Conservation (phyloP, 35 echinoderm and acorn worm species). For the Patiria miniata region DNA sequence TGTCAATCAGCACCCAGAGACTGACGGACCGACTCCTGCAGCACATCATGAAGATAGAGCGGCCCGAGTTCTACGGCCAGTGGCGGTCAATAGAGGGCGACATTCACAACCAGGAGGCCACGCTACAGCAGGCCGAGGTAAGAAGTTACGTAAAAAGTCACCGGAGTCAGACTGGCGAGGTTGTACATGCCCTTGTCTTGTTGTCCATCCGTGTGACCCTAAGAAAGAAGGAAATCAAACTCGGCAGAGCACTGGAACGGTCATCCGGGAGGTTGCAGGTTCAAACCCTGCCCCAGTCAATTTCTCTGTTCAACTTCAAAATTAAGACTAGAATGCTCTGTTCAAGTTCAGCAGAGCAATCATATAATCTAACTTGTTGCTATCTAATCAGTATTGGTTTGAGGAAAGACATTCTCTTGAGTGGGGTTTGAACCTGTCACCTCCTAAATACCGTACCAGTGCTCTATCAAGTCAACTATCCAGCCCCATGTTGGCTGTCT, state of each 20-base stretch:
- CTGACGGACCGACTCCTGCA: slow-evolving; percentile 60
- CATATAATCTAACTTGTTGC: too few relatives aligned
- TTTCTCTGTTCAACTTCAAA: too few relatives aligned
- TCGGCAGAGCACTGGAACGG: too few relatives aligned
- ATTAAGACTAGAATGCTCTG: neutral
- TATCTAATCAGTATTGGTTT: neutral
- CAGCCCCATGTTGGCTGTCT: too few relatives aligned
- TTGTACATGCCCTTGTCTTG: neutral
- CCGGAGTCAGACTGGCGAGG: neutral
- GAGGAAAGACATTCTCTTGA: neutral
- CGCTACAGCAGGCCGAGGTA: slow-evolving; percentile 74
- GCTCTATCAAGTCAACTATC: too few relatives aligned
- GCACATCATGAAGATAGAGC: slow-evolving; percentile 63
- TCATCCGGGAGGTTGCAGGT: too few relatives aligned
- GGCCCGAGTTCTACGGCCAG: slow-evolving; percentile 86
- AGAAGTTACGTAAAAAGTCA: neutral
- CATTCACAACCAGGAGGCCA: slow-evolving; percentile 72
- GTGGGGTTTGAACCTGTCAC: neutral
- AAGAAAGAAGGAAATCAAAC: neutral
- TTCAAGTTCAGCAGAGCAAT: too few relatives aligned
- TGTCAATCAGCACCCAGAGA: slow-evolving; percentile 71
- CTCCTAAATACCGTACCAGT: too few relatives aligned
- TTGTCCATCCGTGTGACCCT: neutral
- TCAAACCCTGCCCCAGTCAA: too few relatives aligned
- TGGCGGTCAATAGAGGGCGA: slow-evolving; percentile 73